Evolutionary conservation across 2,797 vertebrate species (phyloP).

Genomic region (Morelia viridis): DNA sequence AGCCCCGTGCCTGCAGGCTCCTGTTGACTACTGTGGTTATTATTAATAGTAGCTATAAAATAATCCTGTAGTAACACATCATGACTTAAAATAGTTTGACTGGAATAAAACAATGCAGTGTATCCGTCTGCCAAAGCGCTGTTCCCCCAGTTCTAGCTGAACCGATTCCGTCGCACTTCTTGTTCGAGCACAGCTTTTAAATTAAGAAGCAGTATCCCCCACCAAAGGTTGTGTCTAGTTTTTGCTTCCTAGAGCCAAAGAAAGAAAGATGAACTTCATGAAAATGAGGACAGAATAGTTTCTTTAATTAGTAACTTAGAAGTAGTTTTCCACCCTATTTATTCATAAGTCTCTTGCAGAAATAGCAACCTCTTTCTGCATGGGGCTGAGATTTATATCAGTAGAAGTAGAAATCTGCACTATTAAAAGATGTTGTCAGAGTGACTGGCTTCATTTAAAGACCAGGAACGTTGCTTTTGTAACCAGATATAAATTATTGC

Average conservation of each 20-base stretch:
- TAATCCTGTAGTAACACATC: background rate
- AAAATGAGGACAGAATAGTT: slow-evolving; percentile 28
- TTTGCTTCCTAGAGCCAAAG: slow-evolving; percentile 37
- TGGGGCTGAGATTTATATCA: slow-evolving; percentile 27
- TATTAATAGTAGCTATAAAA: no score
- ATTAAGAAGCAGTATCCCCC: background rate
- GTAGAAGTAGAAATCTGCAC: slow-evolving; percentile 39
- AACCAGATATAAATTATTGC: slow-evolving; percentile 41
- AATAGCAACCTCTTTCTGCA: background rate
- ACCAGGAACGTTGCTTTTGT: slow-evolving; percentile 12
- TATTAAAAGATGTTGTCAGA: slow-evolving; percentile 27
- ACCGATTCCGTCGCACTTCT: background rate
- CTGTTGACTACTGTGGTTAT: background rate
- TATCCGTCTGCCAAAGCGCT: background rate
- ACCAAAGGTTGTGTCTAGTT: slow-evolving; percentile 43
- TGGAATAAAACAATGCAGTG: background rate
- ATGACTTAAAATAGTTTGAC: background rate
- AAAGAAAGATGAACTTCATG: slow-evolving; percentile 40
- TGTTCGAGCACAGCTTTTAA: background rate
- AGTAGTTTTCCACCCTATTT: slow-evolving; percentile 1
- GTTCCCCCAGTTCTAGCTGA: background rate
- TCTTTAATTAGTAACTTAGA: slow-evolving; percentile 48
- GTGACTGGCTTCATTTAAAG: slow-evolving; percentile 38
- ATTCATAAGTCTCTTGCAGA: slow-evolving; percentile 13
- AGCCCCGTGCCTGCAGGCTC: no score